Conservation (phyloP, 2,113 vertebrate genomes). For the Mionectes macconnelli region DNA sequence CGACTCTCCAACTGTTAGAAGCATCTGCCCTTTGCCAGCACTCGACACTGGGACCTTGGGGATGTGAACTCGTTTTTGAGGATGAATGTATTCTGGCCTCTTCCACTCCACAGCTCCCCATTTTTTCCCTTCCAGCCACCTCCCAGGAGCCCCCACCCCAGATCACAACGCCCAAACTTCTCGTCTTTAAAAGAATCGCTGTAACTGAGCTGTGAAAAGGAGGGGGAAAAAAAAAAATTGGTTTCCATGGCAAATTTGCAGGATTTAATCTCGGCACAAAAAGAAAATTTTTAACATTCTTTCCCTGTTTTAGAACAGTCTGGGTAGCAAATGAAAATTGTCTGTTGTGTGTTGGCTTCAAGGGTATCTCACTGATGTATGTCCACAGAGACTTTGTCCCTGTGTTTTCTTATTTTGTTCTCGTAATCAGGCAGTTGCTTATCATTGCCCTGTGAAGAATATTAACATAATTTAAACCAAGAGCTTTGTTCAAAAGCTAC, state of each 20-base stretch:
- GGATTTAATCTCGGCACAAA: slow-evolving; percentile 18
- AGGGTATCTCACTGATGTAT: slow-evolving; percentile 10
- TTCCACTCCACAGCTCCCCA: neutral
- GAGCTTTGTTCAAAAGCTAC: neutral
- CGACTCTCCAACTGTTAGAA: neutral
- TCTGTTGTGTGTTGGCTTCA: slow-evolving; percentile 24
- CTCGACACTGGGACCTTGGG: fast-evolving
- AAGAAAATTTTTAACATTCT: slow-evolving; percentile 52
- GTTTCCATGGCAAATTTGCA: slow-evolving; percentile 64
- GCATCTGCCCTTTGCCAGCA: slow-evolving; percentile 12
- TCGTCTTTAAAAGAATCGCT: neutral
- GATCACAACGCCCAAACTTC: neutral
- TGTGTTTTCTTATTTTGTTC: slow-evolving; percentile 38
- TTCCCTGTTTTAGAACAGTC: slow-evolving; percentile 3
- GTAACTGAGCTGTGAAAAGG: neutral
- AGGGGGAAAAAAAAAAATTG: neutral
- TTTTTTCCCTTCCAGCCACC: neutral
- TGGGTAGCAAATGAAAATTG: slow-evolving; percentile 21
- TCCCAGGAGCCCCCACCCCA: neutral
- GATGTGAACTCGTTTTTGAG: neutral
- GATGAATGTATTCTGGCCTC: neutral
- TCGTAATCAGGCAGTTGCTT: slow-evolving; percentile 15
- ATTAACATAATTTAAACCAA: slow-evolving; percentile 24
- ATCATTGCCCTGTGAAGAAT: slow-evolving; percentile 30
- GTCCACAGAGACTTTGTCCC: neutral